Evolutionary conservation across 2,888 invertebrate species (phyloP).

Genomic region (Auanema sp.): DNA sequence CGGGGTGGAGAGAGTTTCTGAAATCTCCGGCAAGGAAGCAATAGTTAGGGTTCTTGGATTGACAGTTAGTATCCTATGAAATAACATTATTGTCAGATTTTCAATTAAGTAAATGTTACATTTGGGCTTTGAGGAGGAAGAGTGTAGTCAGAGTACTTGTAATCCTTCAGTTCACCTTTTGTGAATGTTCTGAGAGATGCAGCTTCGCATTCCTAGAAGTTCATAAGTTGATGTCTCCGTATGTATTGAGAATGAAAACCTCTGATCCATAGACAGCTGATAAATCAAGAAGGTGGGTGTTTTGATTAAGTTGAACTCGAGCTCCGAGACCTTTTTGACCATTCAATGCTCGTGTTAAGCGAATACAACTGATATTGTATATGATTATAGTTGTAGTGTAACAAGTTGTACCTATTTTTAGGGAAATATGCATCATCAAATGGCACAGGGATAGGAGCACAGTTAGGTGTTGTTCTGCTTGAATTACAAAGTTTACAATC

Average conservation of each 20-base stretch:
- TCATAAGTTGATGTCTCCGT: too few species aligned
- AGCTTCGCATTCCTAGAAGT: conserved; percentile 73
- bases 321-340: conserved; percentile 78
- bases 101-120: too few species aligned
- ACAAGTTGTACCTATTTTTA: conserved; percentile 8
- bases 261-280: conserved; percentile 90
- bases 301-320: conserved; percentile 65
- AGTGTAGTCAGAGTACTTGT: conserved; percentile 21
- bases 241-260: conserved; percentile 42
- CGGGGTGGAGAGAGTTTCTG: conserved; percentile 50
- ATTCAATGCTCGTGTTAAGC: conserved; percentile 88
- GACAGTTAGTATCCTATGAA: conserved; percentile 36
- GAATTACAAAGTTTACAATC: conserved; percentile 76
- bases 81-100: too few species aligned
- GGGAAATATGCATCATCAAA: conserved; percentile 33
- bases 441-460: conserved; percentile 82
- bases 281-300: conserved; percentile 78
- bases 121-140: conserved; percentile 36
- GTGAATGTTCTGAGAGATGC: conserved; percentile 76
- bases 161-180: conserved; percentile 32
- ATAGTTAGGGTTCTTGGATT: conserved; percentile 36
- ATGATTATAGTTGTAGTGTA: background rate
- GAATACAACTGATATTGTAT: conserved; percentile 73
- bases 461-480: conserved; percentile 78
- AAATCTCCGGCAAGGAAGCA: conserved; percentile 49